Conservation (phyloP, 2,888 invertebrate species). For the Phaonia tiefii region DNA sequence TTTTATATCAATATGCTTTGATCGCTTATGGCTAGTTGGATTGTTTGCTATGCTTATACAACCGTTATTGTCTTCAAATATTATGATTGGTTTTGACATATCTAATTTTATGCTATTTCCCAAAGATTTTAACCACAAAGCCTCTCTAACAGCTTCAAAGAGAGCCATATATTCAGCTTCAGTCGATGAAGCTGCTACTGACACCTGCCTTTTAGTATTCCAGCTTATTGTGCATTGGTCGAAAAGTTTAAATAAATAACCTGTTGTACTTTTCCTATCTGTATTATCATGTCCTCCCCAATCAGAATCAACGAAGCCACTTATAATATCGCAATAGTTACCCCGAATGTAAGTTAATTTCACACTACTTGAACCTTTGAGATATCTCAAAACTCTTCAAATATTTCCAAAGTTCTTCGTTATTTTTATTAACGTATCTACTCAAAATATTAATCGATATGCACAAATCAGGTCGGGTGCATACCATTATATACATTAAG, state of each 20-base stretch:
- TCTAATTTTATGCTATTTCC: background rate
- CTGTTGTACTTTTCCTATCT: too few relatives aligned
- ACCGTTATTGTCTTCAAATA: background rate
- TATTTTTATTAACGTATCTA: conserved; percentile 51
- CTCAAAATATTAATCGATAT: conserved; percentile 53
- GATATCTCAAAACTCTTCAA: conserved; percentile 17
- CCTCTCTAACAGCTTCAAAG: too few relatives aligned
- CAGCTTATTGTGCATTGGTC: too few relatives aligned
- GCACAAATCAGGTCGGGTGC: conserved; percentile 57
- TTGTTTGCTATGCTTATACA: background rate
- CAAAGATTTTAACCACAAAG: background rate
- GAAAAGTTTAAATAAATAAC: too few relatives aligned
- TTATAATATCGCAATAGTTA: too few relatives aligned
- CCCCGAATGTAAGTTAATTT: too few relatives aligned
- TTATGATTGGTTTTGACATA: background rate
- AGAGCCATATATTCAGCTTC: too few relatives aligned
- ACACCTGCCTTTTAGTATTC: too few relatives aligned
- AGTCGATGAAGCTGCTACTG: too few relatives aligned
- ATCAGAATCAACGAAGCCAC: too few relatives aligned
- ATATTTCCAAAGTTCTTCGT: conserved; percentile 57
- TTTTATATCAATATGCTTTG: background rate
- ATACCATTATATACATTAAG: too few relatives aligned
- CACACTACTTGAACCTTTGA: conserved; percentile 29
- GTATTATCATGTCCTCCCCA: too few relatives aligned
- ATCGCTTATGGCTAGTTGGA: background rate